Percentiles rank a stretch among this genome's conserved stretches.
phyloP scores from a whole-genome alignment of 2,113 vertebrate genomes.

The Lampris megalopsis region DNA sequence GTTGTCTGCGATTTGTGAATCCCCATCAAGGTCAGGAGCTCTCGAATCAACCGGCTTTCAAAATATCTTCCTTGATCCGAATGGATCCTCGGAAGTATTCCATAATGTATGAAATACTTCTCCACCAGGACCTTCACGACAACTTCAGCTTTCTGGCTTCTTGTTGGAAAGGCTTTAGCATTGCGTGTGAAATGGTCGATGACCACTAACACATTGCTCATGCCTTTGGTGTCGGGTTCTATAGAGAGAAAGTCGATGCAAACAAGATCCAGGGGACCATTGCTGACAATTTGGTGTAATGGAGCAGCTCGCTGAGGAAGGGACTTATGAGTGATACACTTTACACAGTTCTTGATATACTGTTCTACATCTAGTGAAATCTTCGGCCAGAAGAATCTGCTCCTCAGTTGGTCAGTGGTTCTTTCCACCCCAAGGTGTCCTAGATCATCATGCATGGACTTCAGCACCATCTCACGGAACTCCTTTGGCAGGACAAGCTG shows the following conservation, averaged over 20 bases:
- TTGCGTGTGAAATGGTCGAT: not conserved
- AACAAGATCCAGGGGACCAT: too few relatives aligned
- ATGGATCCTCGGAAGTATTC: not conserved
- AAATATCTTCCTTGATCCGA: constrained; percentile 22
- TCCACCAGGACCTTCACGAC: not conserved
- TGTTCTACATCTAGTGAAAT: not conserved
- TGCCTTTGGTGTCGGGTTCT: too few relatives aligned
- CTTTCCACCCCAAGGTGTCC: constrained; percentile 9
- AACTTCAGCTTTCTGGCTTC: constrained; percentile 3
- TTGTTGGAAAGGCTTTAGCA: not conserved
- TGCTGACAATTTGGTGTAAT: too few relatives aligned
- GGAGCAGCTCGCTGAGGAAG: not conserved
- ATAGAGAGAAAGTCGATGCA: too few relatives aligned
- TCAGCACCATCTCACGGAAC: not conserved
- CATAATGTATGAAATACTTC: constrained; percentile 15
- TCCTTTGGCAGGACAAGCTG: not conserved
- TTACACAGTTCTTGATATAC: constrained; percentile 6
- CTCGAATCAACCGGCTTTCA: not conserved
- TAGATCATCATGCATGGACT: constrained; percentile 12
- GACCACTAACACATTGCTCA: too few relatives aligned
- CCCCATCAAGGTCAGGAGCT: not conserved
- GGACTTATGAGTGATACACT: not conserved
- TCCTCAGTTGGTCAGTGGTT: not conserved
- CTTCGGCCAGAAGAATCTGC: too few relatives aligned
- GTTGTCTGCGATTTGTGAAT: not conserved